phyloP scores from a whole-genome alignment of 2,113 vertebrate genomes.

The Dipodomys merriami region DNA sequence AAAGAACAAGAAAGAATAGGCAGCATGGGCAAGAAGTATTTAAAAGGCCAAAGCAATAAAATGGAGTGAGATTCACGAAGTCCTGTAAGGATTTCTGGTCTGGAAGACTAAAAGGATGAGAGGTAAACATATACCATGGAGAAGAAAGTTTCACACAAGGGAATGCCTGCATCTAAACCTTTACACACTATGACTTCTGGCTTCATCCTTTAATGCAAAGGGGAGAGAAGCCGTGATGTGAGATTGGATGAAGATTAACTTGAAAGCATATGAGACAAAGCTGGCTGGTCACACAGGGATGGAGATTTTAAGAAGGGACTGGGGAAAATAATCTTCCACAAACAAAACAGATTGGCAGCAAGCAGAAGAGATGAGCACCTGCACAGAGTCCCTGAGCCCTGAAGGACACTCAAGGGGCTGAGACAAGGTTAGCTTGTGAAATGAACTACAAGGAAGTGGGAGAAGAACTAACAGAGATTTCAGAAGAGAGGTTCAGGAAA shows the following conservation, averaged over 20 bases:
- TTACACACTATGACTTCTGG: not conserved
- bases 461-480: not conserved
- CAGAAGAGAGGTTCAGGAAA: not conserved
- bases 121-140: not conserved
- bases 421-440: not conserved
- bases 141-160: not conserved
- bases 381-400: fast-evolving
- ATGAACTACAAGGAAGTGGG: not conserved
- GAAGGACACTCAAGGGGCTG: not conserved
- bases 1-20: not conserved
- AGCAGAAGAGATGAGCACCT: not conserved
- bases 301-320: not conserved
- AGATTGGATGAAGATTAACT: not conserved
- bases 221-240: not conserved
- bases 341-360: not conserved
- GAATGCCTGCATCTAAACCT: not conserved
- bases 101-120: not conserved
- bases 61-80: not conserved
- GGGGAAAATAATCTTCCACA: not conserved
- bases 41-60: constrained; percentile 1
- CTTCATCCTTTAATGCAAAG: not conserved
- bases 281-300: not conserved
- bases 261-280: not conserved
- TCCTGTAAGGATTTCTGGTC: not conserved
- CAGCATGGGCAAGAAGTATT: not conserved